Percentiles rank a stretch among this genome's conserved stretches.
Evolutionary conservation across 1,140 invertebrate species (phyloP).

Genomic region (Ptiloglossa arizonensis): DNA sequence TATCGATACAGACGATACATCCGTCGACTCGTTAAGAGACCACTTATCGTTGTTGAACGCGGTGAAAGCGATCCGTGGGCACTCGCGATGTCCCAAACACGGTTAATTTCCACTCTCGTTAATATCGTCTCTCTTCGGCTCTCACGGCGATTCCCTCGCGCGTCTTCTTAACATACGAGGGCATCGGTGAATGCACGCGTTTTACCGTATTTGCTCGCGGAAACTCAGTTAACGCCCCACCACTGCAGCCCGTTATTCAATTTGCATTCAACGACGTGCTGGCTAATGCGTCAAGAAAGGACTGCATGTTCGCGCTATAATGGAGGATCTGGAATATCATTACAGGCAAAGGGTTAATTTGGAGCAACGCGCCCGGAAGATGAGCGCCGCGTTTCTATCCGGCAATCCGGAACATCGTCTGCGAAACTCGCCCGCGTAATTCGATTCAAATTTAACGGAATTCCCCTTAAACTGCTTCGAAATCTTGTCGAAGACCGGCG

Average conservation of each 20-base stretch:
- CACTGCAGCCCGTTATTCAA: slow-evolving; percentile 53
- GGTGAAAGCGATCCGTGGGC: background rate
- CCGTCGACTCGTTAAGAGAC: no score
- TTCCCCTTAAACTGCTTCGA: slow-evolving; percentile 16
- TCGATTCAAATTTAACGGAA: slow-evolving; percentile 21
- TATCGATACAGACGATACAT: no score
- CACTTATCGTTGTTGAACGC: background rate
- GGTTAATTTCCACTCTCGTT: slow-evolving; percentile 26
- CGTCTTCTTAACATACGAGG: background rate
- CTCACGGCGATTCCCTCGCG: background rate
- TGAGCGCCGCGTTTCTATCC: slow-evolving; percentile 35
- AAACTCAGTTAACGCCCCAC: slow-evolving; percentile 33
- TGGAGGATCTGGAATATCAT: slow-evolving; percentile 46
- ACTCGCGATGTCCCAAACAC: background rate
- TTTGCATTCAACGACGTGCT: slow-evolving; percentile 54
- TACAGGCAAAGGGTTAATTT: slow-evolving; percentile 55
- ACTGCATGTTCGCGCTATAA: slow-evolving; percentile 34
- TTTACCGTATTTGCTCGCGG: slow-evolving; percentile 36
- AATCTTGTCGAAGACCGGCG: slow-evolving; percentile 10
- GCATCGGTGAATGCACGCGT: slow-evolving; percentile 34
- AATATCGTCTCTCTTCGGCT: background rate
- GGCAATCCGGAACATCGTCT: slow-evolving; percentile 14
- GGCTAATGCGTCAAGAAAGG: slow-evolving; percentile 49
- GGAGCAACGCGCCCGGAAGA: slow-evolving; percentile 36
- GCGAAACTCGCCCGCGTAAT: background rate